phyloP scores from a whole-genome alignment of 2,888 invertebrate species.

The Tortrix viridana region DNA sequence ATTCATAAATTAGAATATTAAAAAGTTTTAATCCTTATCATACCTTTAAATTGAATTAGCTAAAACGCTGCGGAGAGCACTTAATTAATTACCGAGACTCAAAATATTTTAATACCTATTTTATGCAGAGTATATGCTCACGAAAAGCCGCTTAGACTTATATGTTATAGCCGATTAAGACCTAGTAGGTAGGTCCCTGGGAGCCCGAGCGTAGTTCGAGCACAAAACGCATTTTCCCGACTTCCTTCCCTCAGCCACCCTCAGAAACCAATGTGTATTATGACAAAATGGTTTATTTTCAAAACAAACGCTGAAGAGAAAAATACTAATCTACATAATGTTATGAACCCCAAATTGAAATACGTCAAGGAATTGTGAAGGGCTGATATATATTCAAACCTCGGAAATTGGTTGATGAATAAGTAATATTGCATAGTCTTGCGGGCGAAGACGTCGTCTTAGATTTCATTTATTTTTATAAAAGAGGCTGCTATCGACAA shows the following conservation, averaged over 20 bases:
- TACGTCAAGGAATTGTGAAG: conserved; percentile 7
- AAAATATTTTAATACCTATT: not conserved
- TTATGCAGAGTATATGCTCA: not conserved
- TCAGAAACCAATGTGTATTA: no score
- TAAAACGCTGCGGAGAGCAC: not conserved
- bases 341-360: conserved; percentile 15
- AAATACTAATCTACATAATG: conserved; percentile 8
- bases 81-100: not conserved
- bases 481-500: no score
- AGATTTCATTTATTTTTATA: not conserved
- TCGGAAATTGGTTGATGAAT: conserved; percentile 28
- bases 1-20: conserved; percentile 9
- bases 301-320: not conserved
- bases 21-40: conserved; percentile 5
- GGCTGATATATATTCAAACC: conserved; percentile 23
- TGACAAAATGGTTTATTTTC: no score
- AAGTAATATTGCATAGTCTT: conserved; percentile 6
- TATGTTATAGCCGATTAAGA: no score
- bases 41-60: not conserved
- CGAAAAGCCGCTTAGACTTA: conserved; percentile 8
- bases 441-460: not conserved
- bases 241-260: no score
- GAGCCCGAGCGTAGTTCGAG: no score
- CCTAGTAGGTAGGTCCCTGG: no score
- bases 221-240: no score